phyloP scores from a whole-genome alignment of 2,888 invertebrate species.

The Ichneumoninae sp. region DNA sequence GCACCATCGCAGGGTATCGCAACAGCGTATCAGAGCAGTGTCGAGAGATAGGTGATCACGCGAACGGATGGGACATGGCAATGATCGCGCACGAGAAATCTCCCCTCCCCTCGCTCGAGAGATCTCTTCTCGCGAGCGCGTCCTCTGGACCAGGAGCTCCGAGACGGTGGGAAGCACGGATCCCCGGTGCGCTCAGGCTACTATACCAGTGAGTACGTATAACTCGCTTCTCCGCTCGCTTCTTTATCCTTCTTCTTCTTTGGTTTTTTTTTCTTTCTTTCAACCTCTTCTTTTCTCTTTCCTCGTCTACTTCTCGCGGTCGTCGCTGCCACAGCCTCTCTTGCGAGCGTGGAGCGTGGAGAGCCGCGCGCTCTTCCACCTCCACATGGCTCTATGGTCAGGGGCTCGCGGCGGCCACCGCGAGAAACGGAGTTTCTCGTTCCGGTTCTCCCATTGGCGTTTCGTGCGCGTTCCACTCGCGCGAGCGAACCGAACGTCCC shows the following conservation, averaged over 20 bases:
- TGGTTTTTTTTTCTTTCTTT: conserved; percentile 11
- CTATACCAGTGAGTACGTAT: conserved; percentile 63
- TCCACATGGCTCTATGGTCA: conserved; percentile 44
- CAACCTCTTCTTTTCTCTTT: not conserved
- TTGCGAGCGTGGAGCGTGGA: conserved; percentile 65
- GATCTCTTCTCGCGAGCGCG: conserved; percentile 50
- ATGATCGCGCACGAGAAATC: conserved; percentile 64
- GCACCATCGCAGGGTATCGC: conserved; percentile 46
- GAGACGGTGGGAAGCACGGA: conserved; percentile 66
- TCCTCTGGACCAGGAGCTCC: conserved; percentile 60
- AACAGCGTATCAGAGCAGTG: conserved; percentile 57
- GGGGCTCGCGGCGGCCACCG: conserved; percentile 50
- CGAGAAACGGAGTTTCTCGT: conserved; percentile 66
- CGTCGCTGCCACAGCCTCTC: conserved; percentile 43
- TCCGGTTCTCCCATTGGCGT: conserved; percentile 73
- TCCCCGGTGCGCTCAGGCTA: conserved; percentile 66
- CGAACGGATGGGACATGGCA: conserved; percentile 63
- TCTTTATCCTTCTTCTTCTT: conserved; percentile 15
- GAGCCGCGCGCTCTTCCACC: conserved; percentile 67
- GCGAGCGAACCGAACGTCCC: conserved; percentile 72
- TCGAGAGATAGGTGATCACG: conserved; percentile 52
- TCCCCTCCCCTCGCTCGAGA: conserved; percentile 42
- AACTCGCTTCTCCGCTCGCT: conserved; percentile 58
- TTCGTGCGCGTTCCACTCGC: conserved; percentile 75
- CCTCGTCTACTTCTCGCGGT: conserved; percentile 12